Percentiles rank a stretch among this genome's conserved stretches.
phyloP scores from a whole-genome alignment of 1,140 invertebrate genomes.

The Conus ventricosus region DNA sequence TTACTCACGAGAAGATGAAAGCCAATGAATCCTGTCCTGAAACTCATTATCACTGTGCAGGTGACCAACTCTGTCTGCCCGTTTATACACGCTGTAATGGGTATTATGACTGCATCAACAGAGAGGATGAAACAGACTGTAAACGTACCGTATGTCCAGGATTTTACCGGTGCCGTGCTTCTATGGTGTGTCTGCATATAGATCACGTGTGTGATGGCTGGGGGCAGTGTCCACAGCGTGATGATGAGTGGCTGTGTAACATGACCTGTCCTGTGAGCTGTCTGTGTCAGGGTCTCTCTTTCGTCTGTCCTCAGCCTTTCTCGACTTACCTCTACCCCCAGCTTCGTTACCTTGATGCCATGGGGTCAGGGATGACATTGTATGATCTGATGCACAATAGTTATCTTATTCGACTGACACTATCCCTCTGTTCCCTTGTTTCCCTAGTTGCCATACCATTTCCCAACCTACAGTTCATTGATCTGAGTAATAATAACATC shows the following conservation, averaged over 20 bases:
- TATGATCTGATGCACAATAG: neutral
- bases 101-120: neutral
- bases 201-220: slow-evolving; percentile 26
- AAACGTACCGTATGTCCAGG: slow-evolving; percentile 32
- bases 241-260: slow-evolving; percentile 24
- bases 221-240: slow-evolving; percentile 33
- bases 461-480: neutral
- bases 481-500: slow-evolving; percentile 37
- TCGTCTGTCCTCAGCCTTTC: neutral
- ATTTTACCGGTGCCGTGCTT: slow-evolving; percentile 25
- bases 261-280: slow-evolving; percentile 5
- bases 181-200: slow-evolving; percentile 23
- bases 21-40: slow-evolving; percentile 2
- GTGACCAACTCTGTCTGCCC: neutral
- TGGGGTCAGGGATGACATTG: neutral
- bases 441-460: neutral
- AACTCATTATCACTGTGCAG: slow-evolving; percentile 4
- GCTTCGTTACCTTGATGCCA: slow-evolving; percentile 13
- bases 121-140: slow-evolving; percentile 8
- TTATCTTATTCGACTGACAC: neutral
- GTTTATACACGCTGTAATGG: slow-evolving; percentile 22
- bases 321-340: neutral
- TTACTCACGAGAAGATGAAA: neutral
- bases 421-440: neutral
- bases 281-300: slow-evolving; percentile 19